These are phyloP conservation scores for Eupsilia transversa DNA, from an alignment of 2,888 invertebrate genomes.

Conservation along the genomic window DNA sequence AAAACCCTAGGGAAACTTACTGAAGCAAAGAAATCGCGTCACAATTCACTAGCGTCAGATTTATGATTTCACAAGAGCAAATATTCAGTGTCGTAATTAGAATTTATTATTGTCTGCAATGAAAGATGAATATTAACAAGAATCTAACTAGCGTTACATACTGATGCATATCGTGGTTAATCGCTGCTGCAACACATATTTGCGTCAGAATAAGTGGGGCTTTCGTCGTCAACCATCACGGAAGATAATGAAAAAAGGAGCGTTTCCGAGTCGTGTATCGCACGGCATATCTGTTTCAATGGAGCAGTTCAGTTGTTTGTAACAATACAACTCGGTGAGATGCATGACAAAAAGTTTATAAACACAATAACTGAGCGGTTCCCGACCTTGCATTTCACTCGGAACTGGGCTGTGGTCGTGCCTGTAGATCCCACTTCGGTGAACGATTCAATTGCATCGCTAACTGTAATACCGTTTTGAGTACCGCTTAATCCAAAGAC, in stretches of 20 bases:
- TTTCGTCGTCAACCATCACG: slow-evolving; percentile 83
- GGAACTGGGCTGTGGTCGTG: slow-evolving; percentile 86
- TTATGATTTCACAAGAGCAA: slow-evolving; percentile 45
- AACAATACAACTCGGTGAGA: slow-evolving; percentile 84
- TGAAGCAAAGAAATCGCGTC: not conserved
- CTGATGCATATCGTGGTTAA: slow-evolving; percentile 73
- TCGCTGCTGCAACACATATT: slow-evolving; percentile 77
- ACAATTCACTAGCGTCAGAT: slow-evolving; percentile 14
- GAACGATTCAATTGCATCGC: slow-evolving; percentile 82
- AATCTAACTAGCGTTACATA: slow-evolving; percentile 72
- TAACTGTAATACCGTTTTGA: slow-evolving; percentile 83
- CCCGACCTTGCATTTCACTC: slow-evolving; percentile 86
- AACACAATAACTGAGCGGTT: slow-evolving; percentile 83
- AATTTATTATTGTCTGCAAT: slow-evolving; percentile 65
- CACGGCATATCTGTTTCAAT: slow-evolving; percentile 86
- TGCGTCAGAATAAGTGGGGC: slow-evolving; percentile 82
- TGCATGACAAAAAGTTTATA: slow-evolving; percentile 85
- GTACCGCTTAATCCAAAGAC: slow-evolving; percentile 82
- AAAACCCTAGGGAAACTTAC: slow-evolving; percentile 8
- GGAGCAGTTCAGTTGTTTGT: slow-evolving; percentile 81
- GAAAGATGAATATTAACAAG: slow-evolving; percentile 71
- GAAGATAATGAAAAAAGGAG: slow-evolving; percentile 75
- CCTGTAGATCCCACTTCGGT: slow-evolving; percentile 78
- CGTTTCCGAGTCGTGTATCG: slow-evolving; percentile 82
- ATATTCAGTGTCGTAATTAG: slow-evolving; percentile 65